Evolutionary conservation across 2,888 invertebrate genomes (phyloP).

Genomic region (Heteropelma amictum): DNA sequence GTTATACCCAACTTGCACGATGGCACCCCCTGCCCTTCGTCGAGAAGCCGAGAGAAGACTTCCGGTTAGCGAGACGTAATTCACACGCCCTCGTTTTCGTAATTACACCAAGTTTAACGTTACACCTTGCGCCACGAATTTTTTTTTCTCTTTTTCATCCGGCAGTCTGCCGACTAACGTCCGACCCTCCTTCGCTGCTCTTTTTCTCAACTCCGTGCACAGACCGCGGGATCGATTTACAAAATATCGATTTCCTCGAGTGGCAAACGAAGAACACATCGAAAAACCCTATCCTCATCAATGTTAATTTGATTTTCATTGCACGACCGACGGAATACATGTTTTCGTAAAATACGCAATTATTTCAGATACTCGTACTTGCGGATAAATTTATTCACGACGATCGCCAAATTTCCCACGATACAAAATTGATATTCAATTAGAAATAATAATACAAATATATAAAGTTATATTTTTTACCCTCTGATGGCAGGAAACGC

Average conservation of each 20-base stretch:
- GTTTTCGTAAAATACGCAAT: too few relatives aligned
- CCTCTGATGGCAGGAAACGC: too few relatives aligned
- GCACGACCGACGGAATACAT: too few relatives aligned
- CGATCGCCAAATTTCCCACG: too few relatives aligned
- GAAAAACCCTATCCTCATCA: too few relatives aligned
- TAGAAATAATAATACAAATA: too few relatives aligned
- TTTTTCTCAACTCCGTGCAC: conserved; percentile 1
- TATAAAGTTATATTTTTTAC: too few relatives aligned
- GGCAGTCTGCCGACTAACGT: too few relatives aligned
- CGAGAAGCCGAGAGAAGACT: conserved; percentile 20
- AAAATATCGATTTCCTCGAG: conserved; percentile 28
- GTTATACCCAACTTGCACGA: conserved; percentile 1
- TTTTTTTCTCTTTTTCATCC: neutral
- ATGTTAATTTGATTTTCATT: too few relatives aligned
- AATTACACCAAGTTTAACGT: conserved; percentile 39
- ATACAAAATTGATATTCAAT: too few relatives aligned
- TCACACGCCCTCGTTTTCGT: conserved; percentile 50
- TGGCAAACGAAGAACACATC: neutral
- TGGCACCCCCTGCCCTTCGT: neutral
- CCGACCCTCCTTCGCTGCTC: neutral
- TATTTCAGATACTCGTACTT: too few relatives aligned
- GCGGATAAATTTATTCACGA: too few relatives aligned
- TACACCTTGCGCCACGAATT: neutral
- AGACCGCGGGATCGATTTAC: conserved; percentile 36
- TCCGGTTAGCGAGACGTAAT: conserved; percentile 38